Evolutionary conservation across 1,140 invertebrate genomes (phyloP).

Genomic region (Nasonia vitripennis): DNA sequence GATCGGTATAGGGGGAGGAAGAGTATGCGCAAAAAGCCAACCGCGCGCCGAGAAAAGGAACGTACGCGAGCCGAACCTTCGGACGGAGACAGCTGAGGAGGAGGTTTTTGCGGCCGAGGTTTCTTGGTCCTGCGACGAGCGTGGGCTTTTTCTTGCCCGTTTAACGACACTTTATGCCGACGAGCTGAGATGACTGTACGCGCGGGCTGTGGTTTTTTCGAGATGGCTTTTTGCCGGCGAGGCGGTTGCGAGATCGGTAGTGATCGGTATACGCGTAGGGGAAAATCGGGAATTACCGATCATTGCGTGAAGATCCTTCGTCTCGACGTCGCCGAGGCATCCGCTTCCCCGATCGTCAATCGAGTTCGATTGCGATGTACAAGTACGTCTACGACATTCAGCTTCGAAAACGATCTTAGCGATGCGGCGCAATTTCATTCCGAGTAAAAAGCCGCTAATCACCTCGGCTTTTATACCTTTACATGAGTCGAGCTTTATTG

Average conservation of each 20-base stretch:
- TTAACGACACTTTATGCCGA: slow-evolving; percentile 18
- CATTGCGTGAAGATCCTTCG: too few species aligned
- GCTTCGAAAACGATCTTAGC: neutral
- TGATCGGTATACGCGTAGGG: too few species aligned
- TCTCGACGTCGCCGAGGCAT: neutral
- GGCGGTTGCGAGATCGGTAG: too few species aligned
- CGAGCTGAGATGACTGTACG: neutral
- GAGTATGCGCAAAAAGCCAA: neutral
- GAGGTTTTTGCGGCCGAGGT: neutral
- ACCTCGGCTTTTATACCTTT: neutral
- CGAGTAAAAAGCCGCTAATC: neutral
- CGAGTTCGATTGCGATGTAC: neutral
- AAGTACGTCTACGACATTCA: neutral
- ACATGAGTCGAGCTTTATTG: neutral
- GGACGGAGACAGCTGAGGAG: neutral
- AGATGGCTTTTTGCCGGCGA: neutral
- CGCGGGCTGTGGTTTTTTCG: neutral
- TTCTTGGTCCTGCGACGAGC: neutral
- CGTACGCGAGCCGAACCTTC: neutral
- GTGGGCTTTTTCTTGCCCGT: slow-evolving; percentile 19
- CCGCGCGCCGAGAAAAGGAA: neutral
- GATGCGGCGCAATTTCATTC: neutral
- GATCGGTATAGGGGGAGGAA: neutral
- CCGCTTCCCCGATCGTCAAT: neutral
- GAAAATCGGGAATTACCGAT: neutral